Base-by-base conservation (phyloP, 2,113 vertebrate genomes). In the Morone saxatilis region DNA sequence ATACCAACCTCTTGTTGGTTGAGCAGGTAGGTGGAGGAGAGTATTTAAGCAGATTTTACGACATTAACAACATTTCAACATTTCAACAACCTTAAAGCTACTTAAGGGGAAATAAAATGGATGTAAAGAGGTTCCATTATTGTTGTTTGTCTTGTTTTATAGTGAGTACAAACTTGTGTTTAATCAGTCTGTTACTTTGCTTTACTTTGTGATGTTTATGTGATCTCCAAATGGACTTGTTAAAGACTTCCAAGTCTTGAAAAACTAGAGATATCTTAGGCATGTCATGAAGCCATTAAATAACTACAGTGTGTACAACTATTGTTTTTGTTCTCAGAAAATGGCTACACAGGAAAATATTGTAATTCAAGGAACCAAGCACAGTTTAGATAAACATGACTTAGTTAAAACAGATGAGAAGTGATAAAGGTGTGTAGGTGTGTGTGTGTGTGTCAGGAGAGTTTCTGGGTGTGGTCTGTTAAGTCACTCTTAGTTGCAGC, bases 401-500 rank as follows among this genome's bases (percentile, higher is more conserved):
- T 6, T 8, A 14, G 17, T n/a, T 17, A 25, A 9, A 22, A 67
- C n/a, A 17, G 7, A 22, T 47, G 14, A 72, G 13, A 45, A 17
- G 2, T 45, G 12, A 41, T 54, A 41, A 54, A 67, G 65, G 67
- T 19, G 8, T 60, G 54, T 47, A 14, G 60, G 40, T 43, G 69
- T 71, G 50, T 63, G 9, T 20, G 17, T 56, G 41, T 56, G 51
- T 43, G 25, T 22, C 53, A 22, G 6, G 25, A 61, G 22, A 87
- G 92, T 95, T 94, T 95, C 93, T 90, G 90, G 94, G 94, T 88
- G 94, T 93, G 92, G 89, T 81, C 76, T 74, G 38, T 61, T 48
- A 2, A 43, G 13, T 16, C 19, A 68, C 11, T 69, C 56, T 70
- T 1, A 41, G 51, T 61, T 82, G 47, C 62, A 67, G 62, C 20